Percentiles rank a stretch among this genome's conserved stretches.
Conservation (phyloP, 2,113 vertebrate species). For the Patagioenas fasciata region DNA sequence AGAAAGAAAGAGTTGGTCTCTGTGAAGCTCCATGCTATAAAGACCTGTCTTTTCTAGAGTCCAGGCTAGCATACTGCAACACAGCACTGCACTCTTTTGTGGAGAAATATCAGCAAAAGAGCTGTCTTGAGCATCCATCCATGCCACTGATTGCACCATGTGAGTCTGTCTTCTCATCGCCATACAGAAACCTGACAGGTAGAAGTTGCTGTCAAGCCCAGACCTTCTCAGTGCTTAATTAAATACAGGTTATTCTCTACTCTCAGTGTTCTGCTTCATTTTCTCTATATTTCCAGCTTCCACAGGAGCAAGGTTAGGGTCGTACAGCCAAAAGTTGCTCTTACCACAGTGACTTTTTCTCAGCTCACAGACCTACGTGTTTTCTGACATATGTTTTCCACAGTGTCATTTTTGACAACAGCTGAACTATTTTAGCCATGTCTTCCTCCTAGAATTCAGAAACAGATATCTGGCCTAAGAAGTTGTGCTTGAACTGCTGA, state of each 20-base stretch:
- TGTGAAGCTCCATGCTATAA: background rate
- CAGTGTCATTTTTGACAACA: background rate
- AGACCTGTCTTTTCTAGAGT: background rate
- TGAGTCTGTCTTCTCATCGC: background rate
- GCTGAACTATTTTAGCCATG: background rate
- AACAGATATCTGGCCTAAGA: background rate
- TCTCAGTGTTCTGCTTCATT: background rate
- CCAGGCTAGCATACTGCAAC: background rate
- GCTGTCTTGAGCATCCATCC: fast-evolving
- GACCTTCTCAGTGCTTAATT: background rate
- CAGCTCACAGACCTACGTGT: background rate
- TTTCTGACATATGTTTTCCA: background rate
- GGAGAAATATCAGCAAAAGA: background rate
- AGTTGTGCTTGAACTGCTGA: background rate
- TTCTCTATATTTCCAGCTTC: background rate
- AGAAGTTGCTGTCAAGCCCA: background rate
- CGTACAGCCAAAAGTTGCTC: background rate
- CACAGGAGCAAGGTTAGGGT: background rate
- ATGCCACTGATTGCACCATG: too few relatives aligned
- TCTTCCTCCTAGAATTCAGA: background rate
- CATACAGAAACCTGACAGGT: background rate
- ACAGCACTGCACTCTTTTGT: background rate
- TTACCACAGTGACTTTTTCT: background rate
- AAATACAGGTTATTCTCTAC: background rate
- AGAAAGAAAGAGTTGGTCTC: background rate